These are phyloP conservation scores for Mormyrus proboscirostris DNA, from an alignment of 2,797 vertebrate species.

Conservation along the genomic window DNA sequence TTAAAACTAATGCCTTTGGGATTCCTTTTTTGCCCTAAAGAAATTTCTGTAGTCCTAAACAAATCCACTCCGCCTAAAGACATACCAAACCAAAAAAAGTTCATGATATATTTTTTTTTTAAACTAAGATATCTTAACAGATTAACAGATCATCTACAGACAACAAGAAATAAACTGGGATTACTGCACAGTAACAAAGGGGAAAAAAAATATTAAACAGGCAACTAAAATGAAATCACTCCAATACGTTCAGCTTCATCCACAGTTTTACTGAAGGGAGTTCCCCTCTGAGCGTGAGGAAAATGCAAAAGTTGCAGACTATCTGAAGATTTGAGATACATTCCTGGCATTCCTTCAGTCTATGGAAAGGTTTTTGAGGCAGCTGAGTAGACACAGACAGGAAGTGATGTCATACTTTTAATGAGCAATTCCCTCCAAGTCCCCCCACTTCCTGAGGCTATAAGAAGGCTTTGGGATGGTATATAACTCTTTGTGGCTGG, in stretches of 20 bases:
- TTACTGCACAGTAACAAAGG: background rate
- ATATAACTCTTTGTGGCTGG: conserved; percentile 21
- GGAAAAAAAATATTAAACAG: background rate
- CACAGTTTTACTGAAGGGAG: background rate
- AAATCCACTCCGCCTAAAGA: background rate
- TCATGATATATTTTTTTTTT: background rate
- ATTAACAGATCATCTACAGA: background rate
- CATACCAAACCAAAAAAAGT: background rate
- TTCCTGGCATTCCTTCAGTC: background rate
- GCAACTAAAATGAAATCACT: background rate
- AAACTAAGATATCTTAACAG: background rate
- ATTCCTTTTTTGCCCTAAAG: background rate
- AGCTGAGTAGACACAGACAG: conserved; percentile 20
- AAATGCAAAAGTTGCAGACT: background rate
- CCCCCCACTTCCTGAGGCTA: conserved; percentile 25
- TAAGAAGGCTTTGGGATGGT: conserved; percentile 30
- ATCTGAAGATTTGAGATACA: background rate
- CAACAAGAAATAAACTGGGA: background rate
- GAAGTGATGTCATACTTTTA: conserved; percentile 44
- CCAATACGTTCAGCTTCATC: background rate
- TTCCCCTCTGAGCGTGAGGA: background rate
- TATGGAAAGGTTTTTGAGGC: background rate
- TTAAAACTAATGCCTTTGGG: background rate
- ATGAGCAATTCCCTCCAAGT: background rate
- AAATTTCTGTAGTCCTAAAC: background rate